Evolutionary conservation across 2,888 invertebrate genomes (phyloP), one percentile per base, ranked within the genome.

Genomic region (Tipula lateralis): DNA sequence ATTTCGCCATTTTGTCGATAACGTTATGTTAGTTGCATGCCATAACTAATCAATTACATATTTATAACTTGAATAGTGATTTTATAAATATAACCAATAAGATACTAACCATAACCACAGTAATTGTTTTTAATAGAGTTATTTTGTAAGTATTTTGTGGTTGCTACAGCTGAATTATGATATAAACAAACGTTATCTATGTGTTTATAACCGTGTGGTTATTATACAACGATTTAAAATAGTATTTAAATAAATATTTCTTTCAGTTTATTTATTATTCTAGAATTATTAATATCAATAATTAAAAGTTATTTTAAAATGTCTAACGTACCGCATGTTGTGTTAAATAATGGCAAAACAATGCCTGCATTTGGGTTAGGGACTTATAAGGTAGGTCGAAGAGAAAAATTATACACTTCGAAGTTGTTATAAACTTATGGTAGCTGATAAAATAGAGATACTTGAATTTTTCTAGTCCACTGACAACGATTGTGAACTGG

Each of bases 341-440:
- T 66, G 86, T 89, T 94, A 39, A 93, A 92, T 87, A 92, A 92
- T 89, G 93, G 93, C 0, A 87, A 88, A 2, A 88, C 91, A 83
- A 92, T 94, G 88, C 94, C 94, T 0, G 88, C 91, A 19, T 86
- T 94, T 24, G 94, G 94, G 0, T 88, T 94, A 13, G 94, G 94
- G 0, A 94, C 94, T 0, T 94, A 93, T 85, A 88, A 89, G 87
- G 93, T 93, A 88, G 89, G 89, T 87, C 85, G 29, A n/a, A 44
- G 36, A 36, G 2, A 50, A 16, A 44, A n/a, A 16, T 50, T 16
- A 16, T 5, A 16, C n/a, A n/a, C n/a, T n/a, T n/a, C n/a, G n/a
- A n/a, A n/a, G n/a, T n/a, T n/a, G n/a, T n/a, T n/a, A n/a, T n/a
- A n/a, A n/a, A n/a, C n/a, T n/a, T n/a, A n/a, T n/a, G n/a, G n/a